phyloP scores from a whole-genome alignment of 2,888 invertebrate species.

The Chrysodeixis includens region DNA sequence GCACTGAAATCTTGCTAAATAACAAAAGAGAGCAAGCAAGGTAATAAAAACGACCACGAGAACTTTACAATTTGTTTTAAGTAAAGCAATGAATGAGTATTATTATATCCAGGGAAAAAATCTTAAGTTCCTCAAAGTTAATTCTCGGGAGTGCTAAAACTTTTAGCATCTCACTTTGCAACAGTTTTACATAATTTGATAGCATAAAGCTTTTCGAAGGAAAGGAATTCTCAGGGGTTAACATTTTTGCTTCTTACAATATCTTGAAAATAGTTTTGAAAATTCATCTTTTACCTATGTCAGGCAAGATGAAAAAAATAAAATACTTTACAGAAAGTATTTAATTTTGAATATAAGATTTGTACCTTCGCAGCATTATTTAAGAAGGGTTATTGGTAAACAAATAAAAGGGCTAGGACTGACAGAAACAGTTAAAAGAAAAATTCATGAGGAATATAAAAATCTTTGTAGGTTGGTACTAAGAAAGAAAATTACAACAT shows the following conservation, averaged over 20 bases:
- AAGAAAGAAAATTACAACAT: not conserved
- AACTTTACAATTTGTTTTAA: not conserved
- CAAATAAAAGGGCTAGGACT: too few relatives aligned
- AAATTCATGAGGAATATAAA: too few relatives aligned
- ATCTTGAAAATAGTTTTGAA: not conserved
- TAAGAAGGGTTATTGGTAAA: too few relatives aligned
- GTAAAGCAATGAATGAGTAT: not conserved
- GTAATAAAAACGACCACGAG: too few relatives aligned
- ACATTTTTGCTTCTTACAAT: not conserved
- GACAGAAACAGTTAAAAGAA: too few relatives aligned
- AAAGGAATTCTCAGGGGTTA: constrained; percentile 2
- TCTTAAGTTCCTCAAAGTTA: constrained; percentile 12
- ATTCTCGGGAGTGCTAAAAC: constrained; percentile 30
- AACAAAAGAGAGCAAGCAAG: too few relatives aligned
- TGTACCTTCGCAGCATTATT: too few relatives aligned
- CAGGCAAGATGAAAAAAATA: not conserved
- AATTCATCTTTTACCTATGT: not conserved
- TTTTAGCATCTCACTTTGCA: constrained; percentile 38
- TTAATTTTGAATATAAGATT: too few relatives aligned
- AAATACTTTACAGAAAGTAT: too few relatives aligned
- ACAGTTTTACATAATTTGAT: constrained; percentile 43
- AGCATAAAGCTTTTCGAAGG: constrained; percentile 13
- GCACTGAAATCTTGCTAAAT: too few relatives aligned
- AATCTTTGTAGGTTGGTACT: too few relatives aligned
- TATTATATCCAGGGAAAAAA: constrained; percentile 7